phyloP scores from a whole-genome alignment of 1,140 invertebrate genomes.

The Oryzaephilus surinamensis region DNA sequence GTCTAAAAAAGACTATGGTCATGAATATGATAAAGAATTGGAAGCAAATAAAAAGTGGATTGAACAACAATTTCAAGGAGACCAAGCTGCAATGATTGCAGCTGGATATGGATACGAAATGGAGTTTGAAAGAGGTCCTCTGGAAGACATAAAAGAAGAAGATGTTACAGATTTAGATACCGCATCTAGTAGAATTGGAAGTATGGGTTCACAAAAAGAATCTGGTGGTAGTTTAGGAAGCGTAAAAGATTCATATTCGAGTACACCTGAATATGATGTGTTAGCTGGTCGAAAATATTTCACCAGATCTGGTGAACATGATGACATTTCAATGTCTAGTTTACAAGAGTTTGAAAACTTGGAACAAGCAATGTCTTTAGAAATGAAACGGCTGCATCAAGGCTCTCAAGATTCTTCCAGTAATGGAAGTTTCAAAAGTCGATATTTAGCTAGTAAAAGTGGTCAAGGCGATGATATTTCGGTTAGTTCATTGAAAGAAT shows the following conservation, averaged over 20 bases:
- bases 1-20: conserved; percentile 36
- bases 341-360: conserved; percentile 89
- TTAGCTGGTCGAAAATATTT: conserved; percentile 68
- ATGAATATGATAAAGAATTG: conserved; percentile 43
- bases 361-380: conserved; percentile 65
- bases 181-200: conserved; percentile 63
- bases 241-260: conserved; percentile 63
- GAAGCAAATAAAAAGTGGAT: conserved; percentile 79
- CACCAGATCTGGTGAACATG: conserved; percentile 69
- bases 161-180: conserved; percentile 75
- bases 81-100: conserved; percentile 49
- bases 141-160: conserved; percentile 86
- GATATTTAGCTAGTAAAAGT: conserved; percentile 50
- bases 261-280: conserved; percentile 77
- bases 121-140: conserved; percentile 58
- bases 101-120: conserved; percentile 60
- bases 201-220: conserved; percentile 69
- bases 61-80: conserved; percentile 71
- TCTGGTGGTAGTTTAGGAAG: conserved; percentile 67
- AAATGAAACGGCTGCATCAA: conserved; percentile 48
- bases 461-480: conserved; percentile 81
- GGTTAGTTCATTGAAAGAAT: conserved; percentile 86
- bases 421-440: conserved; percentile 61
- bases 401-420: conserved; percentile 63
- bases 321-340: conserved; percentile 83